Base-by-base conservation (phyloP, 2,797 vertebrate genomes). In the Spheniscus humboldti region DNA sequence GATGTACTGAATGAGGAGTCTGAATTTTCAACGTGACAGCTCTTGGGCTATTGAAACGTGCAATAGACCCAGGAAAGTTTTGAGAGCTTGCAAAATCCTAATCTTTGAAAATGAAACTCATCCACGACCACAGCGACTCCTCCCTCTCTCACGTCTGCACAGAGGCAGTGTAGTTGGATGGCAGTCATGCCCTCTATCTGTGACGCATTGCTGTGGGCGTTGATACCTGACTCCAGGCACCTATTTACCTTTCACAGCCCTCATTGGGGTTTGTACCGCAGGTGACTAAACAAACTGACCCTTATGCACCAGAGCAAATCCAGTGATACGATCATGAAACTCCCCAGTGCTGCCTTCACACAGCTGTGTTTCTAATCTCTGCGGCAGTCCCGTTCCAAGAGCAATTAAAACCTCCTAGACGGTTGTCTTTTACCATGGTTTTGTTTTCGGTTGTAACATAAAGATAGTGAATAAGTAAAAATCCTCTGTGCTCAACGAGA, bases 131-230 rank as follows among this genome's bases (percentile, higher is more conserved):
- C 45, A 24, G 59, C 3, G 75, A 23, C 47, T 39, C 35, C 16
- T 45, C 22, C 12, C 27, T 52, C 0, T 31, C 39, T 55, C 27
- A 1, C 18, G 2, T 20, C 25, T 16, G 35, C 25, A 1, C 39
- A 8, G 63, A 4, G 27, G 2, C 18, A 7, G 1, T 6, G 31
- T 3, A 15, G 55, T 3, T 28, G 57, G 11, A 6, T 11, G 45
- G 62, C 30, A n/a, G 8, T 52, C 22, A 0, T 7, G 31, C 18
- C 31, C 59, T 11, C 10, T 6, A 4, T 9, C 27, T 25, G 13
- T 17, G n/a, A 4, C 20, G 22, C 4, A 1, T 48, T 62, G 35
- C 35, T 56, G n/a, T 7, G 53, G 45, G 47, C 9, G 8, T 13
- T 20, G 22, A 0, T 57, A 27, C 20, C 33, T 16, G 30, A 6